Evolutionary conservation across 2,888 invertebrate species (phyloP).

Genomic region (Lepidochitona cinerea): DNA sequence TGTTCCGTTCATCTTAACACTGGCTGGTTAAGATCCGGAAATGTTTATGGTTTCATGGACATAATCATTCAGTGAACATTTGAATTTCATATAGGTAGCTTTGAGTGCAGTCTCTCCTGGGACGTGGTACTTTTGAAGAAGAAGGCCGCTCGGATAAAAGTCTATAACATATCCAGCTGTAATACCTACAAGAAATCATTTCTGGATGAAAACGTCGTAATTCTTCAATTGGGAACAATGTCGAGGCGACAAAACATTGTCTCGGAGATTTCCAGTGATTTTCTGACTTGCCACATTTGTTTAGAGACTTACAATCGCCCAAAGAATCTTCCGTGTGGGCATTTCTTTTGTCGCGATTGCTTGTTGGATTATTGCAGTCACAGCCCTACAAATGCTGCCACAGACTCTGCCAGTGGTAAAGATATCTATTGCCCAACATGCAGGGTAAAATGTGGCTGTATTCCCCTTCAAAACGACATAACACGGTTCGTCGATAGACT

Average conservation of each 20-base stretch:
- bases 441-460: not conserved
- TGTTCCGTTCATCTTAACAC: no score
- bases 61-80: no score
- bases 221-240: no score
- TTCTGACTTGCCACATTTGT: not conserved
- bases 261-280: not conserved
- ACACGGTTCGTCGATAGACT: not conserved
- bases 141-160: no score
- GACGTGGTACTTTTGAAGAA: no score
- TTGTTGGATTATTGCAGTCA: not conserved
- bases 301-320: not conserved
- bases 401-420: not conserved
- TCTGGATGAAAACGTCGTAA: no score
- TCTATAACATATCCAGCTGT: no score
- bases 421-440: not conserved
- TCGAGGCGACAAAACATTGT: not conserved
- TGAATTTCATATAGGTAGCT: no score
- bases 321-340: not conserved
- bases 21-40: no score
- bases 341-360: conserved; percentile 1
- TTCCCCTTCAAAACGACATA: not conserved
- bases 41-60: no score
- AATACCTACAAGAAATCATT: no score
- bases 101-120: no score
- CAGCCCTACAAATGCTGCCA: not conserved